phyloP scores from a whole-genome alignment of 2,113 vertebrate species.

The Clupea harengus region DNA sequence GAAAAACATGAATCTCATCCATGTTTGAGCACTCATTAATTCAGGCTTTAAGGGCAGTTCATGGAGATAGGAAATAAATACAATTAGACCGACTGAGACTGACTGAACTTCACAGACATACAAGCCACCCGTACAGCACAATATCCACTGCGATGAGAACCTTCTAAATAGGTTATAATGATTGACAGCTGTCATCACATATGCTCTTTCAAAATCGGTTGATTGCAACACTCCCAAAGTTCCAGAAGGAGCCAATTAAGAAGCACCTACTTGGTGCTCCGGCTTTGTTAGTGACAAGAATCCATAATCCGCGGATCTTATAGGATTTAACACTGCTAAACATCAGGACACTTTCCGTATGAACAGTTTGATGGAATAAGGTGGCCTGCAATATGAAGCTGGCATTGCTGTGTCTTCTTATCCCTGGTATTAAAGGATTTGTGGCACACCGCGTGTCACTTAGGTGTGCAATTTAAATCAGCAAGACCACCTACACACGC shows the following conservation, averaged over 20 bases:
- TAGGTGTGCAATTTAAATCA: slow-evolving; percentile 21
- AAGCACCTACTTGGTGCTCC: not conserved
- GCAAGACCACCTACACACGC: not conserved
- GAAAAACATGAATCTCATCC: not conserved
- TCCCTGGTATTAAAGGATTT: slow-evolving; percentile 40
- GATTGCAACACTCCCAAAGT: not conserved
- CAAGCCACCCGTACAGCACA: not conserved
- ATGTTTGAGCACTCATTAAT: not conserved
- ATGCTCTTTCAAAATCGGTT: not conserved
- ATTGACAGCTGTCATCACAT: not conserved
- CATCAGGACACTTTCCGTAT: slow-evolving; percentile 13
- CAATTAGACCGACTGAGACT: too few relatives aligned
- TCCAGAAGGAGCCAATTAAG: not conserved
- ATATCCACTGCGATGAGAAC: not conserved
- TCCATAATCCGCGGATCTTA: slow-evolving; percentile 27
- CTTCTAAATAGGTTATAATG: not conserved
- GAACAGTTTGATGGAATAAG: slow-evolving; percentile 33
- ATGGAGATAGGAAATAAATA: not conserved
- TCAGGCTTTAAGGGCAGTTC: not conserved
- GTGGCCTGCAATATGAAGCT: slow-evolving; percentile 23
- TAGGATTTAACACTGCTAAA: slow-evolving; percentile 29
- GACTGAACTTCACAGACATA: not conserved
- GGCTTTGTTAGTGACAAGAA: slow-evolving; percentile 20
- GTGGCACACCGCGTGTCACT: slow-evolving; percentile 26
- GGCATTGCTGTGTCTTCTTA: slow-evolving; percentile 33